Conservation (phyloP, 1,140 invertebrate genomes). For the Cyclargus thomasi region DNA sequence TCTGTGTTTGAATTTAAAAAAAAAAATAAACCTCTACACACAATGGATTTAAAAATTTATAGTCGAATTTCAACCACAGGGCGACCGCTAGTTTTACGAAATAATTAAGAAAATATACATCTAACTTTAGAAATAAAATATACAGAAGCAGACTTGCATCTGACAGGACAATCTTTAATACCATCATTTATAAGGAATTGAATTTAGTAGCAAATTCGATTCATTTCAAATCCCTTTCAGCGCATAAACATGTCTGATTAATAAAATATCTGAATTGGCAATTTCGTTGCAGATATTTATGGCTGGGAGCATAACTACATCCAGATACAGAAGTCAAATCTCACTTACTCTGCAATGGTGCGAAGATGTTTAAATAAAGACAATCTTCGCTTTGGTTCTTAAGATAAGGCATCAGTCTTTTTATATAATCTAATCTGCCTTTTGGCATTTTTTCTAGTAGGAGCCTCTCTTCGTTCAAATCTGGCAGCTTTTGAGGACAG, state of each 20-base stretch:
- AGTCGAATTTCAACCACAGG: too few relatives aligned
- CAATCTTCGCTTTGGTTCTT: constrained; percentile 97
- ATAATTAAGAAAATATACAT: too few relatives aligned
- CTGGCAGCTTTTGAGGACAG: constrained; percentile 91
- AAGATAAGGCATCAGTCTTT: constrained; percentile 89
- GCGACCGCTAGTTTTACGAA: too few relatives aligned
- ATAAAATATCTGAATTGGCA: constrained; percentile 4
- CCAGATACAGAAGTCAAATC: not conserved
- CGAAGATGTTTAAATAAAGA: constrained; percentile 96
- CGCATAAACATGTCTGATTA: constrained; percentile 6
- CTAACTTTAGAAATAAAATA: too few relatives aligned
- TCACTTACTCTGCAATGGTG: constrained; percentile 92
- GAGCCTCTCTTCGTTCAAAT: constrained; percentile 88
- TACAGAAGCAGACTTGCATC: not conserved
- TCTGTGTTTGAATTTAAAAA: too few relatives aligned
- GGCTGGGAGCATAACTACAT: not conserved
- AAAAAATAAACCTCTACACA: too few relatives aligned
- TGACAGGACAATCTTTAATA: not conserved
- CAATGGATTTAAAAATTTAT: too few relatives aligned
- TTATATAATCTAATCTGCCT: constrained; percentile 90
- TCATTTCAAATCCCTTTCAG: not conserved
- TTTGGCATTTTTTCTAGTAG: constrained; percentile 90
- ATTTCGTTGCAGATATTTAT: constrained; percentile 1
- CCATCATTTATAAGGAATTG: not conserved
- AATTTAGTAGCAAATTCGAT: not conserved